Conservation (phyloP, 1,140 invertebrate genomes). For the Trachymyrmex cornetzi region DNA sequence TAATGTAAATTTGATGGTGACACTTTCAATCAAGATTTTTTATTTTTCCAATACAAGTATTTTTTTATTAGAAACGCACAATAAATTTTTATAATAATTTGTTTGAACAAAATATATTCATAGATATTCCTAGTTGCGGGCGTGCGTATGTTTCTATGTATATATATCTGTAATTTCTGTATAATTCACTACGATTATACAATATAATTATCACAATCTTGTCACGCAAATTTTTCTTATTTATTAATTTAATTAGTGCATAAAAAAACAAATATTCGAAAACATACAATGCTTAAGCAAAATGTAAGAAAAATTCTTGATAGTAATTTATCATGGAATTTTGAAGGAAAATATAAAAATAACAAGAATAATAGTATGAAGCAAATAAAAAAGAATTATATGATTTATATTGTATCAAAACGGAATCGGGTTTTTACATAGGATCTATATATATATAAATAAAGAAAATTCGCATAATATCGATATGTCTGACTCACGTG, state of each 20-base stretch:
- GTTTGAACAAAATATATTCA: slow-evolving; percentile 13
- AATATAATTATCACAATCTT: background rate
- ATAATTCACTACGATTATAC: background rate
- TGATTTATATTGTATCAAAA: background rate
- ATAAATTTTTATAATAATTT: background rate
- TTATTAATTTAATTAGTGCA: background rate
- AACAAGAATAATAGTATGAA: background rate
- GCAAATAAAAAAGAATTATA: background rate
- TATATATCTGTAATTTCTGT: background rate
- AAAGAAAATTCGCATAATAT: slow-evolving; percentile 10
- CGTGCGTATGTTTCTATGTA: background rate
- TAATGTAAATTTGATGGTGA: background rate
- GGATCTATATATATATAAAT: background rate
- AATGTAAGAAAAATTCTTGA: background rate
- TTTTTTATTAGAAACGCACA: background rate
- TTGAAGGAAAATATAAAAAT: background rate
- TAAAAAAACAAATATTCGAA: background rate
- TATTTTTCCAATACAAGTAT: background rate
- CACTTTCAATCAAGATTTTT: background rate
- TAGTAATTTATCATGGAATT: background rate
- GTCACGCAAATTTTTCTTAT: background rate
- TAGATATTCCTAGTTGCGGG: background rate
- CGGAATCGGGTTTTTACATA: background rate
- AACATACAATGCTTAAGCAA: background rate
- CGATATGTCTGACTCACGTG: background rate